A percentile compares a stretch with the other conserved stretches of the same genome.
These are phyloP conservation scores for Psophia crepitans DNA, from an alignment of 2,113 vertebrate species.

Conservation along the genomic window DNA sequence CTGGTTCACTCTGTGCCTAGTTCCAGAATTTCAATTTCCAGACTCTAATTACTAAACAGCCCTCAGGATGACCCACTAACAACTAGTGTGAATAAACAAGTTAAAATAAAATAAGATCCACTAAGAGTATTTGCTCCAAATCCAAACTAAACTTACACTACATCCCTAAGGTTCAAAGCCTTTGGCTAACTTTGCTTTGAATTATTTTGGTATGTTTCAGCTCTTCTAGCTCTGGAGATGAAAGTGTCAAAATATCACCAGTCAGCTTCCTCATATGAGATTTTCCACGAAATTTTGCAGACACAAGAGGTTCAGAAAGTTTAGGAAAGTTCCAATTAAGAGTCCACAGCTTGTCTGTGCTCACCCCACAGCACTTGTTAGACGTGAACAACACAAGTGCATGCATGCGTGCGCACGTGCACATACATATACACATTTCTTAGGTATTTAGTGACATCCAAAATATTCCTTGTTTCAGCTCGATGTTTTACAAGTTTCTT, in stretches of 20 bases:
- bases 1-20: not conserved
- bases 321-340: not conserved
- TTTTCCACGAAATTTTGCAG: conserved; percentile 18
- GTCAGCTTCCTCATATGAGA: not conserved
- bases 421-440: not conserved
- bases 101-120: not conserved
- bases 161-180: not conserved
- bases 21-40: not conserved
- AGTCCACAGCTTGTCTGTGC: not conserved
- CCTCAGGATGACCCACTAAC: not conserved
- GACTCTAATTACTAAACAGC: not conserved
- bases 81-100: not conserved
- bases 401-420: rapidly evolving
- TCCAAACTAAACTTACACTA: not conserved
- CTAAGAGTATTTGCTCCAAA: not conserved
- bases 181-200: not conserved
- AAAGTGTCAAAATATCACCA: conserved; percentile 7
- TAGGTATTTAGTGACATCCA: not conserved
- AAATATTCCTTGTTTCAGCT: not conserved
- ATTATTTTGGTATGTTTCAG: not conserved
- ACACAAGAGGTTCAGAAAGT: not conserved
- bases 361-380: not conserved
- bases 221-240: not conserved
- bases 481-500: not conserved
- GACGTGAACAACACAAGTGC: not conserved